Evolutionary conservation across 64 coral and sea anemone species (phyloP).

Genomic region (Catalaphyllia jardinei): DNA sequence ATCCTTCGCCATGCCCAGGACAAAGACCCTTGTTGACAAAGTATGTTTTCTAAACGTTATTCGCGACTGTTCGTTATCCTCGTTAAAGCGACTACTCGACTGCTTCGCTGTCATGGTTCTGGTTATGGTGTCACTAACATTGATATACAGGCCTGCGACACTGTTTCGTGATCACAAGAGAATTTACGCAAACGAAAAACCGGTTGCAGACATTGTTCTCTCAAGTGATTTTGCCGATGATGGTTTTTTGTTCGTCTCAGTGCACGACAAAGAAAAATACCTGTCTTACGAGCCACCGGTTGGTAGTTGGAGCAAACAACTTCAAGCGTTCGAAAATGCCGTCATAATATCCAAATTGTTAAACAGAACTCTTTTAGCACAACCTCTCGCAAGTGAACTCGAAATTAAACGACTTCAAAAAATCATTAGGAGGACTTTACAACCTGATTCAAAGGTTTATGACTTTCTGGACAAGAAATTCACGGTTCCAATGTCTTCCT

Average conservation of each 20-base stretch:
- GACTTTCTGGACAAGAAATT: conserved; percentile 55
- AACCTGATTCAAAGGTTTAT: conserved; percentile 38
- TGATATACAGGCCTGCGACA: conserved; percentile 63
- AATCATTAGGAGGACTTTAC: conserved; percentile 29
- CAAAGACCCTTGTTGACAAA: conserved; percentile 3
- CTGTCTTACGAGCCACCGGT: conserved; percentile 82
- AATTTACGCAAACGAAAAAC: background rate
- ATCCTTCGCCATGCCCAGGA: conserved; percentile 18
- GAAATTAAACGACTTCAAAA: conserved; percentile 52
- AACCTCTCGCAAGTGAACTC: conserved; percentile 69
- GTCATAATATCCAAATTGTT: conserved; percentile 75
- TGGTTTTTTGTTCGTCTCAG: conserved; percentile 65
- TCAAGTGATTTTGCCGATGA: conserved; percentile 64
- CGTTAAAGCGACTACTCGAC: conserved; percentile 66
- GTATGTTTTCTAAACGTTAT: background rate
- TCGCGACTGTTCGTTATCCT: conserved; percentile 29
- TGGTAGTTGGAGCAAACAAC: conserved; percentile 85
- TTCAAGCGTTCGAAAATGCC: conserved; percentile 83
- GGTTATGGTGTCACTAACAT: conserved; percentile 47
- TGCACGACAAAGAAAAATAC: conserved; percentile 47
- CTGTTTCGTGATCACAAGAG: conserved; percentile 54
- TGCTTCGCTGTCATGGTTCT: conserved; percentile 56
- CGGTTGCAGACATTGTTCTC: background rate
- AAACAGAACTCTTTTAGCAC: conserved; percentile 74
- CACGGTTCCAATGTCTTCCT: conserved; percentile 72